Evolutionary conservation across 2,888 invertebrate species (phyloP), one percentile per base, ranked within the genome.

Genomic region (Agrotis ipsilon): DNA sequence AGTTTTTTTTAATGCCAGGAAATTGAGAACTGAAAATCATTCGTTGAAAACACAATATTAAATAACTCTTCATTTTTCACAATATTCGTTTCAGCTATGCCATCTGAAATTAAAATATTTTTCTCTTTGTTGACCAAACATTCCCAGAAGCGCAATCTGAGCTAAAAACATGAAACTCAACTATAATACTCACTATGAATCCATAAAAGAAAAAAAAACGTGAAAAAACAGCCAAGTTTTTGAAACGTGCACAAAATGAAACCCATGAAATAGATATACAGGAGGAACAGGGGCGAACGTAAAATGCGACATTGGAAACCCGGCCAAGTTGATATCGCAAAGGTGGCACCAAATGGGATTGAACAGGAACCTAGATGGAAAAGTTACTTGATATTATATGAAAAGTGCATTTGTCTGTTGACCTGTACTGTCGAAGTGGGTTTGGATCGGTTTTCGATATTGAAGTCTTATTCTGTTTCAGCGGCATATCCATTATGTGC

Each of bases 331-430:
- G 68, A 74, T 76, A 81, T 76, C 58, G 65, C 57, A 49, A 32
- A 76, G 68, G 83, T 73, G 60, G 21, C 59, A 32, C 58, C 65
- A 83, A 84, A 82, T 79, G 68, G 80, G 54, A 83, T 84, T 84
- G 84, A 61, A 82, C 73, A 68, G 46, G 14, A 52, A 68, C 19
- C 55, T 59, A 57, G 68, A 64, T 68, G 59, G 69, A 65, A 81
- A 65, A 66, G 62, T 68, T 62, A 72, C 62, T 58, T 60, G 68
- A 76, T 76, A 73, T 82, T 72, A 79, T 68, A 65, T 65, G 74
- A 74, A 61, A 72, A 81, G 62, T 81, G 78, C 75, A 83, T 64
- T 75, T 75, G 43, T 79, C 67, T 62, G 61, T 68, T 52, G 70
- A 75, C 64, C 60, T 74, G 27, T n/a, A 57, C 24, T 24, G 51